Evolutionary conservation across 2,888 invertebrate genomes (phyloP), one percentile per base, ranked within the genome.

Genomic region (Eristalis intricaria): DNA sequence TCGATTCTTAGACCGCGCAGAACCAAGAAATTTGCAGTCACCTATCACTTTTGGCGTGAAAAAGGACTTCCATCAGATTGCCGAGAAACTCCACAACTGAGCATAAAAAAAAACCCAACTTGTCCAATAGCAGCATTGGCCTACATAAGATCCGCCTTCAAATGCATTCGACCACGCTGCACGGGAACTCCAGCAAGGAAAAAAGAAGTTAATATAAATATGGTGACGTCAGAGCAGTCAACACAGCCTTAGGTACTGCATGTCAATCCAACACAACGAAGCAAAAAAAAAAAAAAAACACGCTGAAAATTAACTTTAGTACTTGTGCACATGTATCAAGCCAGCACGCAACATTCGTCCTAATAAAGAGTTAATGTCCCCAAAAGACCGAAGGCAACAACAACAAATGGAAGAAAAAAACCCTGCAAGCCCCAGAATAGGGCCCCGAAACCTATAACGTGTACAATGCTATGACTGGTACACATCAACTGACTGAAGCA

Each of bases 281-380:
- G 38, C 22, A 15, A 43, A 15, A 15, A 11, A 13, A 19, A 13
- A 22, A 23, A 66, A 40, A 56, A 40, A 69, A 58, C 40, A 19
- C 76, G 60, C 26, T 22, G 32, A 26, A 82, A 77, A 71, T 73
- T 23, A 65, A 71, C 56, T 73, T 75, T 58, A 69, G 32, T 60
- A 64, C 68, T 58, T 38, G 60, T 50, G 26, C 60, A 69, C 60
- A 69, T 63, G 68, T 78, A 50, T 74, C 66, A 63, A 61, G 70
- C 15, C 50, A 84, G 38, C 89, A 89, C 89, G 89, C 89, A 89
- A 89, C 81, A 86, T 88, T 88, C 69, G 88, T 61, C 87, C 89
- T 87, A 80, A 63, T 80, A 88, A 87, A 65, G 66, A 84, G 82
- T 82, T 80, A 87, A 80, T 84, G 82, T 79, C 84, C 78, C 38